Base-by-base conservation (phyloP, 1,140 invertebrate species). In the Antheraea mylitta region DNA sequence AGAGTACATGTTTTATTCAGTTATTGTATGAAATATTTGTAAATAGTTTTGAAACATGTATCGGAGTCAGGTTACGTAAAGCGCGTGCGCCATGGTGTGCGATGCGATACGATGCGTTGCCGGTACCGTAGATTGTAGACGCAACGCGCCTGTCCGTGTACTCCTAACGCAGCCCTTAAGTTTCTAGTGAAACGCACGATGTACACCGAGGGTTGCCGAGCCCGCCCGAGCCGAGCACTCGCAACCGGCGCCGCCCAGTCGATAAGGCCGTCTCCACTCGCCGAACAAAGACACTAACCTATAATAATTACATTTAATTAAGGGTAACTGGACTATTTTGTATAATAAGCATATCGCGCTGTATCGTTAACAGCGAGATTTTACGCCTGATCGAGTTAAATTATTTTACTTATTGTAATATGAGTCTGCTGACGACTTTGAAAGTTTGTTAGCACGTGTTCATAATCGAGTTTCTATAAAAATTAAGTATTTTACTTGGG, bases 261-360 rank as follows among this genome's bases (percentile, higher is more conserved):
- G 89, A 92, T 93, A 93, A 92, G 91, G 85, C 87, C 86, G 87
- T 92, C 90, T 92, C 90, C 83, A 86, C 85, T 84, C 75, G 78
- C 82, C 76, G 85, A 89, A 91, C 89, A 91, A 91, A 91, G 87
- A 90, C 86, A 88, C 85, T 90, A 90, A 89, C 89, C 87, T 87
- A 89, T 91, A 87, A 91, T 90, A 90, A 90, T 91, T 90, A 91
- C 86, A 89, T 90, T 90, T 89, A 89, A 89, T 89, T 89, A 86
- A 86, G 81, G 86, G 85, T 89, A 86, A 89, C 86, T 82, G 77
- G 80, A 86, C 78, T 88, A 83, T 89, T 83, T 86, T 82, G 79
- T 82, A 71, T 78, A 85, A 82, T 86, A 79, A 84, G 81, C 79
- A 82, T 80, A 77, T 80, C 76, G 79, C 72, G 75, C 71, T 79